A percentile compares a stretch with the other conserved stretches of the same genome.
Conservation (phyloP, 92 coral and sea anemone species). For the Parazoanthus atlanticus region DNA sequence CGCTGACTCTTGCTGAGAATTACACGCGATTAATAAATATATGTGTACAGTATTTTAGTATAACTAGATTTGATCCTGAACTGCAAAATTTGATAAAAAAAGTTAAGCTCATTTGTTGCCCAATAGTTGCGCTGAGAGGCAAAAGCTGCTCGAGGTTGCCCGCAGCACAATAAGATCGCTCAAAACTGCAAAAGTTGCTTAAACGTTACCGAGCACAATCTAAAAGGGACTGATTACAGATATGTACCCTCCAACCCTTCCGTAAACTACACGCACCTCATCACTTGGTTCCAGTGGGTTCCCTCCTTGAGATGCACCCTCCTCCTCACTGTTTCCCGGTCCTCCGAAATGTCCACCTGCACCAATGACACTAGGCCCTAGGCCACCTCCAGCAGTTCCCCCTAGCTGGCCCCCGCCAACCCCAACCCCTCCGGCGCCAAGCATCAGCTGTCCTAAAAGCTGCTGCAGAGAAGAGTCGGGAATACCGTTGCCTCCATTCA, state of each 20-base stretch:
- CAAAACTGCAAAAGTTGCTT: too few species aligned
- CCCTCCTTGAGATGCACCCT: slow-evolving; percentile 39
- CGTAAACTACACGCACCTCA: slow-evolving; percentile 3
- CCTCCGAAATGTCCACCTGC: slow-evolving; percentile 37
- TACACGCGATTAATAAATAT: too few species aligned
- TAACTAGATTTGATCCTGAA: too few species aligned
- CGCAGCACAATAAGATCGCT: too few species aligned
- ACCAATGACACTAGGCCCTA: neutral
- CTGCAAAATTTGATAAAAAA: too few species aligned
- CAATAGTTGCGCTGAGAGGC: too few species aligned
- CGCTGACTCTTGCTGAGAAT: too few species aligned
- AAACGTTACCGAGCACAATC: too few species aligned
- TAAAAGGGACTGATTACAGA: neutral
- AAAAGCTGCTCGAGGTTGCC: too few species aligned
- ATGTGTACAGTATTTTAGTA: too few species aligned
- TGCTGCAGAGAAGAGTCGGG: slow-evolving; percentile 80
- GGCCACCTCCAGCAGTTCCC: slow-evolving; percentile 10
- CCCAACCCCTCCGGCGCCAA: slow-evolving; percentile 61
- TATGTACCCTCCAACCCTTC: neutral
- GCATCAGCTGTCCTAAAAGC: slow-evolving; percentile 81
- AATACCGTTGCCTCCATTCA: slow-evolving; percentile 60
- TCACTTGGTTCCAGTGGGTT: neutral
- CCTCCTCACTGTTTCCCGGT: slow-evolving; percentile 51
- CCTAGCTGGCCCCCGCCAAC: slow-evolving; percentile 34
- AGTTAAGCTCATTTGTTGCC: too few species aligned